Evolutionary conservation across 2,113 vertebrate species (phyloP), one percentile per base, ranked within the genome.

Genomic region (Merops nubicus): DNA sequence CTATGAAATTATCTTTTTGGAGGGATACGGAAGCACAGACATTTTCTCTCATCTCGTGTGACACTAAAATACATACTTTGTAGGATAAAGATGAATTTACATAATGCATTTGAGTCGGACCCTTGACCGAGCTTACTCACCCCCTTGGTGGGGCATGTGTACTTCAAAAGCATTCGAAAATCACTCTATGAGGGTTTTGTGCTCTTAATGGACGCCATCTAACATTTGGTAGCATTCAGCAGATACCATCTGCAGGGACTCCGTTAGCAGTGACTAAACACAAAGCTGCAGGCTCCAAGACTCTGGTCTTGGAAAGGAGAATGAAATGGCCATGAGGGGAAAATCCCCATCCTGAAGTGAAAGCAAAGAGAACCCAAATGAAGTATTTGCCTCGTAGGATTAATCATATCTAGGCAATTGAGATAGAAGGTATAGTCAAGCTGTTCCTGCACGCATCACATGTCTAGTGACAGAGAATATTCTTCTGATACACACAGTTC

Each of bases 171-270:
- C 57, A 89, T 88, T 96, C 94, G 70, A 33, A 93, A 88, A 90
- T 85, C 88, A 89, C 96, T 96, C 93, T 88, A 85, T 79, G 42
- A 54, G 12, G 43, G 3, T 95, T 89, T 97, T 83, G 53, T 72
- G 40, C 60, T 94, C 74, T 91, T 81, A 57, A 76, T 92, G 93
- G 80, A 89, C 38, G 21, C 42, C 69, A 91, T 91, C 56, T 80
- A 92, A 88, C 70, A 92, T 87, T 92, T 95, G 82, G 72, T 96
- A 81, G 72, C 69, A 93, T 29, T 65, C 59, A 89, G 82, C 65
- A 97, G 97, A 97, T 95, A 95, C 29, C 68, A 95, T 97, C 92
- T 95, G 76, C 28, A 63, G 59, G 82, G 85, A 91, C 92, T 98
- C 89, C 10, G 34, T n/a, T 86, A 82, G 75, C 80, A 91, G 64